Base-by-base conservation (phyloP, 2,888 invertebrate species). In the Andrena hattorfiana region DNA sequence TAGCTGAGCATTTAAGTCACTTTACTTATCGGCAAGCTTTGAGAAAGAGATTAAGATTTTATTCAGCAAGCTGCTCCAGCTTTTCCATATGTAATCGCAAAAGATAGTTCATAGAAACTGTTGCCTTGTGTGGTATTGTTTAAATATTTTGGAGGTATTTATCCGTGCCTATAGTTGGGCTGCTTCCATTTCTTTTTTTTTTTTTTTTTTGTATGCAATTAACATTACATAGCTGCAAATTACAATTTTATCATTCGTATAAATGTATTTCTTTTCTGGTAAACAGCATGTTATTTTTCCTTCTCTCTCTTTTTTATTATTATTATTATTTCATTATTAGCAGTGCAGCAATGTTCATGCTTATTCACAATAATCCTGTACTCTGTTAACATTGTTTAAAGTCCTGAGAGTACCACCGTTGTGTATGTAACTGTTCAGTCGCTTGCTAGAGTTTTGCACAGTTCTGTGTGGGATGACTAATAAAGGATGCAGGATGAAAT, bases 401-500 rank as follows among this genome's bases (percentile, higher is more conserved):
- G 64, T 70, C 42, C 30, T 48, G n/a, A 13, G 26, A 64, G 7
- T 56, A 69, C 35, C 32, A 10, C 48, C 16, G 62, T 8, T 48
- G 28, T 59, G 20, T 48, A 49, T 26, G 35, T 54, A 42, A n/a
- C 1, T 13, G 20, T 64, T 64, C 42, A 42, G 16, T 42, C 42
- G 42, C 42, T 16, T 42, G 42, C 4, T 42, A 42, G 7, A 42
- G 48, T 28, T 48, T 28, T 59, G 26, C 23, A 56, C 10, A 56
- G 56, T 26, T 23, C 48, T 70, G 23, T 30, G 76, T 66, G 72
- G 63, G 68, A 60, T 28, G 67, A 71, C 66, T 63, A 71, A 51
- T 28, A 13, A 54, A 62, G 77, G 49, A 59, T 72, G 67, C 77
- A 67, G 62, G 67, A 5, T 30, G 42, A 72, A 72, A n/a, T 42